Base-by-base conservation (phyloP, 92 coral and sea anemone species). In the Porites evermanni region DNA sequence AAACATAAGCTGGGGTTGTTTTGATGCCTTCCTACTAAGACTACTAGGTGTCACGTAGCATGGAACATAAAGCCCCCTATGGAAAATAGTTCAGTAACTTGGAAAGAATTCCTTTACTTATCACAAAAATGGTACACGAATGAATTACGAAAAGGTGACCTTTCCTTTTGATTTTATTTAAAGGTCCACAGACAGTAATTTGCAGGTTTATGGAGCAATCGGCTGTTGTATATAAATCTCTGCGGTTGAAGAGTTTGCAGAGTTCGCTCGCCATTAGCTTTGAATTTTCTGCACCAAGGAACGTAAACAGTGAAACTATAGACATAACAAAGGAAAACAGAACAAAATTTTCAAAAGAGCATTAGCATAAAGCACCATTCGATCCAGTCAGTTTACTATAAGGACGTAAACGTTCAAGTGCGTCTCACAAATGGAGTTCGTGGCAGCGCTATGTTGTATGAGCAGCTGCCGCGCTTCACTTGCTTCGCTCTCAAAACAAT, bases 281-380 rank as follows among this genome's bases (percentile, higher is more conserved):
- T 63, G 80, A 64, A 83, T 73, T 83, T 73, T 63, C 80, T 47
- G 82, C 51, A 75, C 79, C 69, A 79, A 86, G 74, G 64, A 74
- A 81, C 70, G 78, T 86, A 92, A 89, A 89, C 92, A 92, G 90
- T 72, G 58, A 50, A 78, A 82, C 65, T 72, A 74, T 83, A 92
- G 95, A 73, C 95, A 89, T 11, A 89, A 92, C 95, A 92, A 85
- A 76, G 74, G 76, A 77, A 66, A 53, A 54, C 66, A 75, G 58
- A 38, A 38, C 78, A 78, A 67, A 77, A 64, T 38, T 66, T 64
- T 52, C 67, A 85, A 78, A 76, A 85, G 82, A 78, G n/a, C 83
- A 78, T 76, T 78, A 76, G 83, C 88, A 85, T 78, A 77, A 75
- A 76, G 88, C 77, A 65, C 82, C 75, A 73, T 51, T 83, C 44